Conservation (phyloP, 2,797 vertebrate species). For the Phyllotis vaccarum region DNA sequence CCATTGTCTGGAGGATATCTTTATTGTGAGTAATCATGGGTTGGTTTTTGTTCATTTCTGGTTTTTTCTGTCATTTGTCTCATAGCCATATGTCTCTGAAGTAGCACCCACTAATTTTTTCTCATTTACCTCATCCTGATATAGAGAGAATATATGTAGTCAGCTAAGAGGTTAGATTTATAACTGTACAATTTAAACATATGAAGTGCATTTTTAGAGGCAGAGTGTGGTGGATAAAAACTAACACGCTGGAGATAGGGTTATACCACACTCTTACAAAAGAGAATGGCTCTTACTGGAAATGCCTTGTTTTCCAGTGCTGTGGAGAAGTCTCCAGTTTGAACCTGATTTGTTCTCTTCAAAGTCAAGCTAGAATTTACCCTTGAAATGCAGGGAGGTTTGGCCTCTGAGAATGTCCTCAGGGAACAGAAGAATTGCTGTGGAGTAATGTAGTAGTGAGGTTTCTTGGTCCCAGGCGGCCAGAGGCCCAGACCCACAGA, state of each 20-base stretch:
- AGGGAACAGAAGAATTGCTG: not conserved
- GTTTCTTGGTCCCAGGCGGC: no score
- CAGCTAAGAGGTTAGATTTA: not conserved
- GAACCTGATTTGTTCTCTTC: not conserved
- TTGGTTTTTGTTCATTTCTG: conserved; percentile 73
- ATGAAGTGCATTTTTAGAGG: conserved; percentile 63
- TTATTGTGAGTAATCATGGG: conserved; percentile 77
- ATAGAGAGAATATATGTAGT: conserved; percentile 53
- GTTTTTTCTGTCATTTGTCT: conserved; percentile 60
- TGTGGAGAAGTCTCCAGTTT: not conserved
- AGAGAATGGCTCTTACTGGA: not conserved
- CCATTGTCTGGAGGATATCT: conserved; percentile 73
- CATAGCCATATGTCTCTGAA: conserved; percentile 50
- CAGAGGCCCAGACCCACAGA: no score
- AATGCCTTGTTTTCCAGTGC: not conserved
- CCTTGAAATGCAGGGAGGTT: not conserved
- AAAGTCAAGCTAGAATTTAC: not conserved
- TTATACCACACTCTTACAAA: not conserved
- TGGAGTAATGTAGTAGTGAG: no score
- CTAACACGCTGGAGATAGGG: not conserved
- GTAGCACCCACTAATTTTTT: conserved; percentile 74
- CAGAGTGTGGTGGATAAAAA: not conserved
- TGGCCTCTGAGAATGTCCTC: not conserved
- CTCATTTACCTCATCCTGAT: conserved; percentile 59
- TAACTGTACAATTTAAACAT: conserved; percentile 35